phyloP scores from a whole-genome alignment of 2,113 vertebrate genomes.

The Platichthys stellatus region DNA sequence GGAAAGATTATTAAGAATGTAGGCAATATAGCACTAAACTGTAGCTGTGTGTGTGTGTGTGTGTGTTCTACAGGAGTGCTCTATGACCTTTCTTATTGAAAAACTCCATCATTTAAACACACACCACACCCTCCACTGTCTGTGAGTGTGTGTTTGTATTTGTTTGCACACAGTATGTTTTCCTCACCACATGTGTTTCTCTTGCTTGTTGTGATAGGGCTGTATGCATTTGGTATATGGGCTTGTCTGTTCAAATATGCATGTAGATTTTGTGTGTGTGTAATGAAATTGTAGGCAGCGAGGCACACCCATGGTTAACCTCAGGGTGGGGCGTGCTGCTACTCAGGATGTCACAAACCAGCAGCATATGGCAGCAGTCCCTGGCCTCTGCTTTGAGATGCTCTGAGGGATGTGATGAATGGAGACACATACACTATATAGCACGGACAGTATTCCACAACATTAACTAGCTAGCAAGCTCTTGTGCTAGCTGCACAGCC shows the following conservation, averaged over 20 bases:
- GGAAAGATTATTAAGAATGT: conserved; percentile 13
- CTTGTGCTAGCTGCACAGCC: conserved; percentile 26
- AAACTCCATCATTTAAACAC: too few species aligned
- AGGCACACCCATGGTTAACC: conserved; percentile 80
- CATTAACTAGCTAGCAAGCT: conserved; percentile 14
- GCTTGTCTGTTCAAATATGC: conserved; percentile 13
- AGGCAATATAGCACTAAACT: not conserved
- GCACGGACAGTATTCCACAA: conserved; percentile 12
- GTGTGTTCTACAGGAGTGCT: not conserved
- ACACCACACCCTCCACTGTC: not conserved
- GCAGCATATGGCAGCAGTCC: conserved; percentile 66
- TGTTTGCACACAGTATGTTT: not conserved
- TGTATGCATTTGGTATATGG: not conserved
- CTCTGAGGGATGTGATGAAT: conserved; percentile 34
- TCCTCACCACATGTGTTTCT: conserved; percentile 4
- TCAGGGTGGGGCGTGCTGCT: conserved; percentile 68
- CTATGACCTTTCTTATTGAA: too few species aligned
- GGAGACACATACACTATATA: not conserved
- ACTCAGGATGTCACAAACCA: conserved; percentile 71
- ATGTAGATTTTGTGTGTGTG: not conserved
- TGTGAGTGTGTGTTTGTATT: not conserved
- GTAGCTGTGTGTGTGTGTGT: not conserved
- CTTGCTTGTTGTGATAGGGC: conserved; percentile 26
- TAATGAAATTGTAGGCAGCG: conserved; percentile 52
- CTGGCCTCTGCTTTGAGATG: conserved; percentile 32